Evolutionary conservation across 2,888 invertebrate genomes (phyloP), one percentile per base, ranked within the genome.

Genomic region (Eupithecia insigniata): DNA sequence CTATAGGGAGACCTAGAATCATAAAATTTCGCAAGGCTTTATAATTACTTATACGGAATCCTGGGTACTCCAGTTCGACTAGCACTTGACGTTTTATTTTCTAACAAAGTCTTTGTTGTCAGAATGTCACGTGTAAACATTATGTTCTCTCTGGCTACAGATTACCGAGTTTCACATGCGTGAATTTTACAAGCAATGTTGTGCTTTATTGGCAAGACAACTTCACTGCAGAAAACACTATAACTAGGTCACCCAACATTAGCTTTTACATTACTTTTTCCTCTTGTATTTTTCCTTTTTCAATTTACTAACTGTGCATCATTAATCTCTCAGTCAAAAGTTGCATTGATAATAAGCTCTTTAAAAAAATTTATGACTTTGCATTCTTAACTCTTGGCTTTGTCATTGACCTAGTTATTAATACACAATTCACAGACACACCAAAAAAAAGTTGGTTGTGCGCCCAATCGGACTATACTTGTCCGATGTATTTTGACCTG

Each of bases 351-450:
- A 62, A 66, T 43, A 72, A 68, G 26, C 58, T 73, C 70, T 36
- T 70, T 73, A 67, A 70, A 46, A 46, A 46, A n/a, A 46, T 46
- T n/a, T n/a, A 46, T 46, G 46, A 22, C 46, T n/a, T 22, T 51
- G 46, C n/a, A 51, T 22, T 51, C 10, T 51, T 22, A 51, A 46
- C 0, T 46, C n/a, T 7, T n/a, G n/a, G 2, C 10, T 22, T 51
- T 51, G 8, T 2, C 46, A 2, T 10, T 51, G n/a, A 22, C 46
- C 22, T 51, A 51, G 22, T 22, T 51, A 51, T 43, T 6, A 51
- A 46, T 10, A 22, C 22, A 2, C n/a, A n/a, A n/a, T n/a, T n/a
- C n/a, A n/a, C n/a, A n/a, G n/a, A n/a, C n/a, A n/a, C n/a, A n/a
- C n/a, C n/a, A n/a, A n/a, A n/a, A n/a, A n/a, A n/a, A n/a, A n/a